A percentile compares a stretch with the other conserved stretches of the same genome.
Evolutionary conservation across 2,797 vertebrate genomes (phyloP).

Genomic region (Enteromius afrohamiltoni): DNA sequence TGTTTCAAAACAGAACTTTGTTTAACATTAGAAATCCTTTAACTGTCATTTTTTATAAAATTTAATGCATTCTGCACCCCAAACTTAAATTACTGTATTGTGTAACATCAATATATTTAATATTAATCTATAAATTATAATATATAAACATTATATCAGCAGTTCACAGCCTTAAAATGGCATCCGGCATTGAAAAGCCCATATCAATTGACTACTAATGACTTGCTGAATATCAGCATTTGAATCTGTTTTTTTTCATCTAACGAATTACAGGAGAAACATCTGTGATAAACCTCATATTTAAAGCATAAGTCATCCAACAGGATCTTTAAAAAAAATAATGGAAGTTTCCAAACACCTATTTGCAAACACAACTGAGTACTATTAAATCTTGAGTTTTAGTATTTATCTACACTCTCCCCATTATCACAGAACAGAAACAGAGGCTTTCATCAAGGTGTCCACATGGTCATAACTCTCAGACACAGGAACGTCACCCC

Average conservation of each 20-base stretch:
- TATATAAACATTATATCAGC: neutral
- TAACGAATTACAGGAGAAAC: neutral
- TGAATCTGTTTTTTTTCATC: neutral
- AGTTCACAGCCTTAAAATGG: neutral
- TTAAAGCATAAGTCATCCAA: neutral
- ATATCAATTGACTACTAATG: neutral
- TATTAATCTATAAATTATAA: neutral
- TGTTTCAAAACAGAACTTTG: neutral
- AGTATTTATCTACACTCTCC: neutral
- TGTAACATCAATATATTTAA: neutral
- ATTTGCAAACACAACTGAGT: neutral
- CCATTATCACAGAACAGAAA: conserved; percentile 32
- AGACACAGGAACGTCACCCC: conserved; percentile 43
- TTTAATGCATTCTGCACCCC: neutral
- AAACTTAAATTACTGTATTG: neutral
- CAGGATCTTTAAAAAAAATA: neutral
- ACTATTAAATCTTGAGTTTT: neutral
- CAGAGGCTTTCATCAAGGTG: conserved; percentile 35
- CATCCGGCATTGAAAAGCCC: neutral
- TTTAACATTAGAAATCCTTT: neutral
- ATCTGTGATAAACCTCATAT: neutral
- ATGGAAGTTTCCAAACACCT: neutral
- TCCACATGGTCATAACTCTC: conserved; percentile 53
- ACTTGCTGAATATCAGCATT: neutral
- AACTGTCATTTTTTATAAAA: neutral